These are phyloP conservation scores for Rhea americana DNA, from an alignment of 2,113 vertebrate species.

Conservation along the genomic window DNA sequence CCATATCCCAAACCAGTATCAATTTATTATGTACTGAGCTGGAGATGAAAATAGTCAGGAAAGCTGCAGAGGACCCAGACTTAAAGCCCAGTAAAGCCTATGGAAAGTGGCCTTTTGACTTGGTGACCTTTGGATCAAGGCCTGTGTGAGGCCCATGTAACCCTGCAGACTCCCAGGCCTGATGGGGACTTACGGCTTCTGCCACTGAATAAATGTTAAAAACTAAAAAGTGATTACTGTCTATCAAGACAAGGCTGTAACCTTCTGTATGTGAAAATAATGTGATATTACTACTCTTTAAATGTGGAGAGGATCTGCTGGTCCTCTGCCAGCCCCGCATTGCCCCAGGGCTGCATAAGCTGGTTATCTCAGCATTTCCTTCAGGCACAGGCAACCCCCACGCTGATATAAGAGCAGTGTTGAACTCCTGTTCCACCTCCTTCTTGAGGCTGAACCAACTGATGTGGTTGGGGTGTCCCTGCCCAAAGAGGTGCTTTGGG, in stretches of 20 bases:
- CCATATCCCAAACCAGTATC: not conserved
- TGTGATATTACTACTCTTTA: not conserved
- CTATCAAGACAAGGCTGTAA: not conserved
- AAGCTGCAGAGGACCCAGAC: not conserved
- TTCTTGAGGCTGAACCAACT: accelerated
- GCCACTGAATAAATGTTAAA: not conserved
- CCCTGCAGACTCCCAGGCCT: not conserved
- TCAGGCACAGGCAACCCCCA: accelerated
- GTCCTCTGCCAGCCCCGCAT: not conserved
- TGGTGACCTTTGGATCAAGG: not conserved
- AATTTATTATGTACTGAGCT: not conserved
- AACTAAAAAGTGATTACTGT: not conserved
- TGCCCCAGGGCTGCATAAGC: not conserved
- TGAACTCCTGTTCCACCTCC: not conserved
- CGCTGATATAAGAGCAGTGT: accelerated
- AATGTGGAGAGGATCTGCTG: not conserved
- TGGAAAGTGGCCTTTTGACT: not conserved
- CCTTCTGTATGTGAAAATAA: slow-evolving; percentile 11
- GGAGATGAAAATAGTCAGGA: not conserved
- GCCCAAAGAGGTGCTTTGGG: not conserved
- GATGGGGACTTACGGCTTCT: not conserved
- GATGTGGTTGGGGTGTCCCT: not conserved
- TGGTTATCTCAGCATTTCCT: not conserved
- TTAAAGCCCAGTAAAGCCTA: not conserved
- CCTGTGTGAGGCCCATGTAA: not conserved